These are phyloP conservation scores for Brotogeris chrysoptera DNA, from an alignment of 2,797 vertebrate species.

Conservation along the genomic window DNA sequence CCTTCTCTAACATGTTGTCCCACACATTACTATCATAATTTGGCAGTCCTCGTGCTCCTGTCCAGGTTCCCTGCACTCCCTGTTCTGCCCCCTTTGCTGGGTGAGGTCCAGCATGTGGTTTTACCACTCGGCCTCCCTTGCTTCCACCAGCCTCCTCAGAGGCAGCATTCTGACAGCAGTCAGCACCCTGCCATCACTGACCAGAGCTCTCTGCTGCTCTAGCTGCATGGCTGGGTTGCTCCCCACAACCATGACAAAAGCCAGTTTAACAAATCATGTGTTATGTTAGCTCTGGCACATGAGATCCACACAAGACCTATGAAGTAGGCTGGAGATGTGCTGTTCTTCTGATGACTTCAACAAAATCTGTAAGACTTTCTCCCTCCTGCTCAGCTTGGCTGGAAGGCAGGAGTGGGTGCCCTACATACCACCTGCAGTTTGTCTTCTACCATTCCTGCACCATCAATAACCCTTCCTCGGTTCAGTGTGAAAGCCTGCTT, in stretches of 20 bases:
- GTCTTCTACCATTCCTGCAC: background rate
- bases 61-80: background rate
- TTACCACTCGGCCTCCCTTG: background rate
- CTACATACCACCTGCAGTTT: background rate
- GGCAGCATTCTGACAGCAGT: background rate
- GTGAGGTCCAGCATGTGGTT: background rate
- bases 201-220: background rate
- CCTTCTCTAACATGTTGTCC: background rate
- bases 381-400: background rate
- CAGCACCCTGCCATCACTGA: background rate
- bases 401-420: background rate
- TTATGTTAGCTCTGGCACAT: conserved; percentile 26
- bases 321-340: background rate
- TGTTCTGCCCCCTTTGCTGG: background rate
- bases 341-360: background rate
- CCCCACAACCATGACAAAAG: background rate
- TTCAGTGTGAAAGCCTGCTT: background rate
- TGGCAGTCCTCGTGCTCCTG: background rate
- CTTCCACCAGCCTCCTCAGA: background rate
- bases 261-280: background rate
- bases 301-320: conserved; percentile 3
- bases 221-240: background rate
- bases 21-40: background rate
- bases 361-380: background rate
- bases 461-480: background rate